These are phyloP conservation scores for Brachionus manjavacas DNA, from an alignment of 1,140 invertebrate genomes.

Conservation along the genomic window DNA sequence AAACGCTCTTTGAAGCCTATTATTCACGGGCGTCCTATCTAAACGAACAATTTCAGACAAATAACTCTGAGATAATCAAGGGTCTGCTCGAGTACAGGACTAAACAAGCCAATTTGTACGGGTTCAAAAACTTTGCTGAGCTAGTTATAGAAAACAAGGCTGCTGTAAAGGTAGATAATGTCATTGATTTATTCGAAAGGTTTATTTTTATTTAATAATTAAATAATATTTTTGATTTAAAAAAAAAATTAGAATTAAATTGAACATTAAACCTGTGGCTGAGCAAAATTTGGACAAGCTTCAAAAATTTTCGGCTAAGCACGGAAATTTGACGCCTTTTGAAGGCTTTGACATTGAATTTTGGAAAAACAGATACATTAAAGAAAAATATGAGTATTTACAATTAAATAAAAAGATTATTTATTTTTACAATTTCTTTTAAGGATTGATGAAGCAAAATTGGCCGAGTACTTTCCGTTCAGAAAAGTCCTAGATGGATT, in stretches of 20 bases:
- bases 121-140: conserved; percentile 72
- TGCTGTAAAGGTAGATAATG: conserved; percentile 74
- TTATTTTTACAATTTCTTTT: conserved; percentile 43
- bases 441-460: conserved; percentile 67
- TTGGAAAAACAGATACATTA: conserved; percentile 68
- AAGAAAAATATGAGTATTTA: neutral
- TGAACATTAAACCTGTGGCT: neutral
- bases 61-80: conserved; percentile 61
- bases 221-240: neutral
- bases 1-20: conserved; percentile 75
- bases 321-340: conserved; percentile 65
- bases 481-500: conserved; percentile 70
- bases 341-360: conserved; percentile 79
- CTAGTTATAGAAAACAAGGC: conserved; percentile 92
- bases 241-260: conserved; percentile 18
- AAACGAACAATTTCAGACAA: conserved; percentile 65
- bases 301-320: conserved; percentile 44
- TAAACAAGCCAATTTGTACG: conserved; percentile 70
- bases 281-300: neutral
- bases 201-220: neutral
- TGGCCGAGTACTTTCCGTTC: conserved; percentile 77
- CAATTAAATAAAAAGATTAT: neutral
- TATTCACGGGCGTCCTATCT: conserved; percentile 67
- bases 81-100: conserved; percentile 56
- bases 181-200: conserved; percentile 68